Evolutionary conservation across 2,797 vertebrate species (phyloP).

Genomic region (Poeciliopsis infans): DNA sequence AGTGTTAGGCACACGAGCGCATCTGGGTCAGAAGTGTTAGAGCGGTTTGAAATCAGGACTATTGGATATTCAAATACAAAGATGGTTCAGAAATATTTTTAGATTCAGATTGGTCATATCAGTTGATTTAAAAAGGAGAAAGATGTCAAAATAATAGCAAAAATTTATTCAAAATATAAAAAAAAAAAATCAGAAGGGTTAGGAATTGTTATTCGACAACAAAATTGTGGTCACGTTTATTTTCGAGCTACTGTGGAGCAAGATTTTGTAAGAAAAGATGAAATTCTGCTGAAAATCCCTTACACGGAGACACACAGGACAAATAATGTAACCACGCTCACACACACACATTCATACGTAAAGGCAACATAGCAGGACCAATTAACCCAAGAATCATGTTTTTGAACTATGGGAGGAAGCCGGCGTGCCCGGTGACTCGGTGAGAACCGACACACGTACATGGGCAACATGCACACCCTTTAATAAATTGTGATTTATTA

Average conservation of each 20-base stretch:
- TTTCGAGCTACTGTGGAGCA: background rate
- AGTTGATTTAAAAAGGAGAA: background rate
- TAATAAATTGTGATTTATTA: too few species aligned
- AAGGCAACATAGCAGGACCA: background rate
- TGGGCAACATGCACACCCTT: background rate
- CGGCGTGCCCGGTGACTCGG: background rate
- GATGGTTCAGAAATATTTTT: background rate
- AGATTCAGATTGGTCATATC: background rate
- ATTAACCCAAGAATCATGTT: background rate
- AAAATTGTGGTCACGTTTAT: background rate
- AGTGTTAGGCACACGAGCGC: conserved; percentile 27
- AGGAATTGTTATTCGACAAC: background rate
- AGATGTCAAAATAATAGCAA: background rate
- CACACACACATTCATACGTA: background rate
- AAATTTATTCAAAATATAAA: background rate
- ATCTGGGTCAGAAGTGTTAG: conserved; percentile 31
- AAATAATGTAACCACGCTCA: background rate
- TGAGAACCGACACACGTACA: background rate
- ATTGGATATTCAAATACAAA: background rate
- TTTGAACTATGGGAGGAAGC: background rate
- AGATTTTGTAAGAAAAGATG: background rate
- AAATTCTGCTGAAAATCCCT: background rate
- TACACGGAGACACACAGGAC: background rate
- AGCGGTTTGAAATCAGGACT: background rate
- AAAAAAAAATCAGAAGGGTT: background rate